Base-by-base conservation (phyloP, 2,797 vertebrate genomes). In the Xyrichtys novacula region DNA sequence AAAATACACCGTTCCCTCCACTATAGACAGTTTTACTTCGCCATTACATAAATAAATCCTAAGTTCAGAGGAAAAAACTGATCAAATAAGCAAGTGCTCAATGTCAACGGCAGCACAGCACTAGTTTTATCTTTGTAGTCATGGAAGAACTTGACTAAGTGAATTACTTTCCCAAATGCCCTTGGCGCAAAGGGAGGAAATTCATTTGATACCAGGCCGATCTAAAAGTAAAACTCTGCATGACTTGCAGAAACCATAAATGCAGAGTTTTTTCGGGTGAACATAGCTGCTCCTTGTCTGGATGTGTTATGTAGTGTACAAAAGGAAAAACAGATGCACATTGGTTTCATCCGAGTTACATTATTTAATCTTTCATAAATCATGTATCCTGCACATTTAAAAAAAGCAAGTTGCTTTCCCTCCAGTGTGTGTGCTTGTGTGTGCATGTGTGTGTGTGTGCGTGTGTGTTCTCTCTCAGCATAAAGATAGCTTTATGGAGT, bases 401-500 rank as follows among this genome's bases (percentile, higher is more conserved):
- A 86, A 62, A 65, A 55, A 80, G 73, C 44, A 87, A 78, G 78
- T 68, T 85, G 67, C 65, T 86, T 67, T 81, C 78, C 83, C 74
- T 85, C 69, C 44, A 75, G 76, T 77, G 59, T 78, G 54, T 73
- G 62, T n/a, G n/a, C n/a, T 31, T 31, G 3, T 31, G 31, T 31
- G 76, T 76, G 59, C 74, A 50, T 73, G 63, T 74, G 70, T 54
- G 5, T 28, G 65, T 60, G 32, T 76, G 36, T 11, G 11, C 11
- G 6, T 16, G 17, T 16, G 85, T 69, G 69, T 57, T 86, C 68
- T 81, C 61, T 73, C 61, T 71, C 72, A 77, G 83, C 73, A 71
- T 89, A 87, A 88, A 86, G 85, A 91, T 82, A 82, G 88, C 59
- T 80, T 86, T 79, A 88, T 88, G 71, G 76, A 80, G 84, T 84